These are phyloP conservation scores for Eristalis arbustorum DNA, from an alignment of 2,888 invertebrate genomes.

Conservation along the genomic window DNA sequence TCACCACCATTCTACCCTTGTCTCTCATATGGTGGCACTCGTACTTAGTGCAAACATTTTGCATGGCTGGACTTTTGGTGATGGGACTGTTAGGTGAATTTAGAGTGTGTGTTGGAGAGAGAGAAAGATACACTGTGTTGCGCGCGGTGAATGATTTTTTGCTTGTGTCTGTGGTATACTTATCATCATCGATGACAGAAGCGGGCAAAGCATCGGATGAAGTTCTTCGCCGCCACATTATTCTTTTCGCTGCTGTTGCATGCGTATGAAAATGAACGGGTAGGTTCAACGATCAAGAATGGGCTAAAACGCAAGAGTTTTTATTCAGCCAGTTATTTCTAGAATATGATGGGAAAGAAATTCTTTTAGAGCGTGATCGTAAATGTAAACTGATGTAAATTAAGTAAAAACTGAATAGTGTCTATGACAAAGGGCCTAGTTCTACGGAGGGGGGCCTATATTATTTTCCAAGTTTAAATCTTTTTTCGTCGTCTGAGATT, in stretches of 20 bases:
- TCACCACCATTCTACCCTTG: constrained; percentile 1
- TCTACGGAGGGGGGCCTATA: too few relatives aligned
- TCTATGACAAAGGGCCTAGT: too few relatives aligned
- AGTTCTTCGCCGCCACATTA: constrained; percentile 20
- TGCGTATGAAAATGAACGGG: constrained; percentile 22
- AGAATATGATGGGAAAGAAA: constrained; percentile 15
- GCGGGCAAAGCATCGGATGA: neutral
- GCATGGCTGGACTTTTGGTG: constrained; percentile 44
- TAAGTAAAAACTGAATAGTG: too few relatives aligned
- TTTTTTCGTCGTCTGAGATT: too few relatives aligned
- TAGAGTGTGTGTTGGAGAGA: neutral
- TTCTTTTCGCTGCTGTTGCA: constrained; percentile 26
- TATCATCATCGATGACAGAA: constrained; percentile 31
- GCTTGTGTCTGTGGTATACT: constrained; percentile 20
- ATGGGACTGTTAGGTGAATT: constrained; percentile 23
- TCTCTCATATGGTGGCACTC: constrained; percentile 19
- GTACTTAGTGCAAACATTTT: constrained; percentile 3
- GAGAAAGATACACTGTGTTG: constrained; percentile 7
- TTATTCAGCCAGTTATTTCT: constrained; percentile 44
- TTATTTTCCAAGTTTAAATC: too few relatives aligned
- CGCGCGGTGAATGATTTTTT: constrained; percentile 11
- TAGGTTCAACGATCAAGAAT: constrained; percentile 36
- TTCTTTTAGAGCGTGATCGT: too few relatives aligned
- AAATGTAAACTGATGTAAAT: too few relatives aligned
- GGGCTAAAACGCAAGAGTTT: neutral